phyloP scores from a whole-genome alignment of 2,113 vertebrate species.

The Mesocricetus auratus region DNA sequence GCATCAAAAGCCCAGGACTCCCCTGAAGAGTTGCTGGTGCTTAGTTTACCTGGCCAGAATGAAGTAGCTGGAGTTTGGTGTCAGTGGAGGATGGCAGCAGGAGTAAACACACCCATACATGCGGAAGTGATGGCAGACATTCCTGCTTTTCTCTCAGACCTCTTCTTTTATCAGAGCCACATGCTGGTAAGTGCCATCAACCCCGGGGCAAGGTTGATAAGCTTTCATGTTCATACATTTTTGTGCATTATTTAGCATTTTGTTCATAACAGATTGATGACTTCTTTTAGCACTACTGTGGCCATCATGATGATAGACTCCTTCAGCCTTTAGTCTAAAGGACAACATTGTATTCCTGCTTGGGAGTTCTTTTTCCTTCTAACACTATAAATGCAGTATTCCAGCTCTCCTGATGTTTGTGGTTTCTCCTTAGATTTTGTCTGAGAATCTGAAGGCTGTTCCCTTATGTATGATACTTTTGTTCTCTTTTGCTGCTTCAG shows the following conservation, averaged over 20 bases:
- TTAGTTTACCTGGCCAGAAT: not conserved
- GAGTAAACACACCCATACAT: not conserved
- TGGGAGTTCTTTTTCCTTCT: not conserved
- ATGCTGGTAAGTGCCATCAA: too few relatives aligned
- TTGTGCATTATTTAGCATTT: not conserved
- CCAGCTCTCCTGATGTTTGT: too few relatives aligned
- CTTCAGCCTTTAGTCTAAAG: not conserved
- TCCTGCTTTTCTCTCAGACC: not conserved
- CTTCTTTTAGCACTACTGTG: too few relatives aligned
- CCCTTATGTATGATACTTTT: not conserved
- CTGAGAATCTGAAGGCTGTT: not conserved
- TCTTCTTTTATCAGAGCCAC: not conserved
- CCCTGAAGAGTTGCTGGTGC: not conserved
- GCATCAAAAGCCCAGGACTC: not conserved
- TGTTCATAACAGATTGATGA: not conserved
- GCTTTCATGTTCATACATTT: not conserved
- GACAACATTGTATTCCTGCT: not conserved
- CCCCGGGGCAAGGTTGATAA: not conserved
- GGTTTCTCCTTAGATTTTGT: not conserved
- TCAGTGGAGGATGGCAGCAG: not conserved
- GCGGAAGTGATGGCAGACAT: too few relatives aligned
- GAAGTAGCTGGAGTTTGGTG: not conserved
- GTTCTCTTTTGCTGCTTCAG: not conserved
- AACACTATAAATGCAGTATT: not conserved
- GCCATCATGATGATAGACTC: not conserved